Conservation (phyloP, 2,888 invertebrate genomes). For the Leptothorax acervorum region DNA sequence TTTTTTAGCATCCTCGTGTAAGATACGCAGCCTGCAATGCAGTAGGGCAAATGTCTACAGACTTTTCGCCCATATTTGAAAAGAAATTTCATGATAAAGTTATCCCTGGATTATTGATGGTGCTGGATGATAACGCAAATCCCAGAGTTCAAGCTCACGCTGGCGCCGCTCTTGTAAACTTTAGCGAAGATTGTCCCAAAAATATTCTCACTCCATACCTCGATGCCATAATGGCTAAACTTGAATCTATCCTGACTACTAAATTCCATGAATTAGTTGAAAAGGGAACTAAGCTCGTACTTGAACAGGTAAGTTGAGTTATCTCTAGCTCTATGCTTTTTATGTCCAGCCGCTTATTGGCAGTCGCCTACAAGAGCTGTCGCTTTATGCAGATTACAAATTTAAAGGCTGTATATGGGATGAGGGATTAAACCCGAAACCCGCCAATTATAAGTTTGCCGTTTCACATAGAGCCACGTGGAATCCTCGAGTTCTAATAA, state of each 20-base stretch:
- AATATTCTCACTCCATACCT: constrained; percentile 96
- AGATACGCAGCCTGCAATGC: constrained; percentile 99
- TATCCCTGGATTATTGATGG: constrained; percentile 94
- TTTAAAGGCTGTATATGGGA: too few species aligned
- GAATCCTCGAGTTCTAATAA: constrained; percentile 20
- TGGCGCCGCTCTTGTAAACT: constrained; percentile 99
- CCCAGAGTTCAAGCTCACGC: constrained; percentile 95
- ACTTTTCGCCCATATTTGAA: constrained; percentile 98
- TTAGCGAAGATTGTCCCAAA: constrained; percentile 99
- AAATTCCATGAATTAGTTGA: constrained; percentile 98
- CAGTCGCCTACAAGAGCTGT: neutral
- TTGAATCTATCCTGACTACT: constrained; percentile 94
- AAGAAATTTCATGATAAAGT: constrained; percentile 99
- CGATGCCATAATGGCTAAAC: constrained; percentile 95
- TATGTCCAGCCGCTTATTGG: neutral
- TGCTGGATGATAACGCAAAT: constrained; percentile 95
- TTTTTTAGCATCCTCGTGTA: constrained; percentile 93
- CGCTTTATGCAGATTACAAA: neutral
- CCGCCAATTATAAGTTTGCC: neutral
- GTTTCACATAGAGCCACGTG: neutral
- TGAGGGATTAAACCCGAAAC: neutral
- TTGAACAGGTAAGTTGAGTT: constrained; percentile 91
- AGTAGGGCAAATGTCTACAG: constrained; percentile 99
- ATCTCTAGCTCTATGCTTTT: neutral
- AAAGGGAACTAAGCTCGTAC: constrained; percentile 97